phyloP scores from a whole-genome alignment of 2,888 invertebrate genomes.

The Dryadula phaetusa region DNA sequence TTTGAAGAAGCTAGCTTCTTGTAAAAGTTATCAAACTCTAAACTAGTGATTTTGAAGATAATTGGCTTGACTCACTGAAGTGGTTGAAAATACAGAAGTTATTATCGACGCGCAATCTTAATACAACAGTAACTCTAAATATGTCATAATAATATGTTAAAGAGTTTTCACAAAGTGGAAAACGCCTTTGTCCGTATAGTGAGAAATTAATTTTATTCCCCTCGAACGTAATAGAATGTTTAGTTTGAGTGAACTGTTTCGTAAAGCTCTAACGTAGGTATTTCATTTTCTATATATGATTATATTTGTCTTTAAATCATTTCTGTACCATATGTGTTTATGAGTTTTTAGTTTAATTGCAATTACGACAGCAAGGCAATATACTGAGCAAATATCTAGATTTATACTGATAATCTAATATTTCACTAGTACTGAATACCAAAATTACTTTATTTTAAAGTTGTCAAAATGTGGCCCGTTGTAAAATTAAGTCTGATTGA shows the following conservation, averaged over 20 bases:
- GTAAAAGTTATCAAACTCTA: too few relatives aligned
- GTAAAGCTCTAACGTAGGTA: conserved; percentile 10
- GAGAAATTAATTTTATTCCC: conserved; percentile 21
- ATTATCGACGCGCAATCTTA: not conserved
- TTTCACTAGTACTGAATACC: not conserved
- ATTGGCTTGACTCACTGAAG: not conserved
- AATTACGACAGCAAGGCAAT: too few relatives aligned
- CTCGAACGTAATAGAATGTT: conserved; percentile 3
- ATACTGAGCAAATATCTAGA: too few relatives aligned
- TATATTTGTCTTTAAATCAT: not conserved
- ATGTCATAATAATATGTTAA: not conserved
- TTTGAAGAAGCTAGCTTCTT: too few relatives aligned
- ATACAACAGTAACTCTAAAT: not conserved
- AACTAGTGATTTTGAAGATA: too few relatives aligned
- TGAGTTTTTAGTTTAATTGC: too few relatives aligned
- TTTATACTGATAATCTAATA: too few relatives aligned
- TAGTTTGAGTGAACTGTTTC: not conserved
- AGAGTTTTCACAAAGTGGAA: conserved; percentile 9
- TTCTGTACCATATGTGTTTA: not conserved
- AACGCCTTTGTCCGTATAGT: conserved; percentile 10
- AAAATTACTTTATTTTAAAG: not conserved
- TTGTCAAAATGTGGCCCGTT: not conserved
- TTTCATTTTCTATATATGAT: not conserved
- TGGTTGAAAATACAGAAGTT: not conserved
- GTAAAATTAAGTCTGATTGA: not conserved